Base-by-base conservation (phyloP, 2,888 invertebrate genomes). In the Andrena haemorrhoa region DNA sequence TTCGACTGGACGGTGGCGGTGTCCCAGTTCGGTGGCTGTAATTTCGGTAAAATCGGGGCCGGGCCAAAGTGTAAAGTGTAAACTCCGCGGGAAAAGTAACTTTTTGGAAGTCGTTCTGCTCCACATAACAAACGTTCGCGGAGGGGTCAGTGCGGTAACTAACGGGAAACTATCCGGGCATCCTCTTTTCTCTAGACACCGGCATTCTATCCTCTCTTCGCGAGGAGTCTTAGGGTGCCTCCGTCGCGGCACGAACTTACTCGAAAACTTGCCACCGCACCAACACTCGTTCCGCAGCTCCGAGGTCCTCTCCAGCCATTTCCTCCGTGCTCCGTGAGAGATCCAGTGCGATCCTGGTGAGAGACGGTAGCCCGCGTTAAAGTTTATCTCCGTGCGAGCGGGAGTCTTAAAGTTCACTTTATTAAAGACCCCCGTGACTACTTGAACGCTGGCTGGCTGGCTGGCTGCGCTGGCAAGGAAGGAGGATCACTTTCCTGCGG, bases 371-470 rank as follows among this genome's bases (percentile, higher is more conserved):
- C 84, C 86, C 75, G 84, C 82, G 88, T 87, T 89, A 88, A 91
- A 91, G 89, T 91, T 91, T 91, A 91, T 90, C 90, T 89, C 88
- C 85, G 86, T 75, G 77, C 88, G 84, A 88, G 84, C 83, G 72
- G 80, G 83, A 89, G 89, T 88, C 90, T 91, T 91, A 90, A 91
- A 91, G 90, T 91, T 90, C 90, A 88, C 90, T 91, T 91, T 91
- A 91, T 91, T 91, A 91, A 91, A 91, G 91, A 86, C 86, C 84
- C 78, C 84, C 83, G 76, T 78, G 86, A 86, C 89, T 88, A 86
- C 86, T 88, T 78, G 86, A 86, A 85, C 82, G 72, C 68, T 47
- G 33, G 66, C 70, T 49, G 66, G 66, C 70, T 49, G 66, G 23
- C 72, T 53, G 26, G 16, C 56, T 31, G 23, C 56, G 58, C 5